Evolutionary conservation across 2,113 vertebrate species (phyloP).

Genomic region (Gracilinanus agilis): DNA sequence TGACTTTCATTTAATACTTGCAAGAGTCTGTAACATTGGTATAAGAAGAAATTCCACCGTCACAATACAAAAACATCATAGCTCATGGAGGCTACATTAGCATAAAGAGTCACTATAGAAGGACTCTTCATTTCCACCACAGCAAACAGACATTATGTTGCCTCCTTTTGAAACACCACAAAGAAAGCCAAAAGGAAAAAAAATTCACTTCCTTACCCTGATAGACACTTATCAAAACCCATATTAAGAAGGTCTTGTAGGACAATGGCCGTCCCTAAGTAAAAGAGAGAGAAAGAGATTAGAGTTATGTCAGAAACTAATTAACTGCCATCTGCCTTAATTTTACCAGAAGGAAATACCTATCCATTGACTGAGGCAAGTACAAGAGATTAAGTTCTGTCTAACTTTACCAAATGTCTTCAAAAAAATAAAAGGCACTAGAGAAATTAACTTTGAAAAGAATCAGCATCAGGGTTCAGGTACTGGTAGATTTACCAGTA

Average conservation of each 20-base stretch:
- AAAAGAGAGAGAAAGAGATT: constrained; percentile 43
- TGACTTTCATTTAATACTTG: neutral
- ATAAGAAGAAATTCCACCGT: fast-evolving
- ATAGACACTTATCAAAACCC: constrained; percentile 99
- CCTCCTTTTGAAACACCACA: neutral
- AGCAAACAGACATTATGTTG: neutral
- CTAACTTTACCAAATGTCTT: neutral
- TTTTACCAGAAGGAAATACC: neutral
- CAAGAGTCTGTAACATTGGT: neutral
- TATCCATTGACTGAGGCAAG: fast-evolving
- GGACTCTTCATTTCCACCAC: neutral
- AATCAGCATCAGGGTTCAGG: neutral
- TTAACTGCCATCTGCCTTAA: neutral
- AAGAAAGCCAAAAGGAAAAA: neutral
- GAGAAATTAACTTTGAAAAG: neutral
- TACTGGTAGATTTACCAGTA: neutral
- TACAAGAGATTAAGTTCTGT: neutral
- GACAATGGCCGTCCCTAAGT: constrained; percentile 94
- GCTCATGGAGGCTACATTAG: fast-evolving
- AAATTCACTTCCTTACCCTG: constrained; percentile 90
- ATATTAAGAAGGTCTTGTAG: constrained; percentile 98
- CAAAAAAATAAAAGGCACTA: neutral
- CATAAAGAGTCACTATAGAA: neutral
- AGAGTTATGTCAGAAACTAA: fast-evolving
- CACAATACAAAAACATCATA: fast-evolving